Conservation (phyloP, 2,888 invertebrate species). For the Halocaridina rubra region DNA sequence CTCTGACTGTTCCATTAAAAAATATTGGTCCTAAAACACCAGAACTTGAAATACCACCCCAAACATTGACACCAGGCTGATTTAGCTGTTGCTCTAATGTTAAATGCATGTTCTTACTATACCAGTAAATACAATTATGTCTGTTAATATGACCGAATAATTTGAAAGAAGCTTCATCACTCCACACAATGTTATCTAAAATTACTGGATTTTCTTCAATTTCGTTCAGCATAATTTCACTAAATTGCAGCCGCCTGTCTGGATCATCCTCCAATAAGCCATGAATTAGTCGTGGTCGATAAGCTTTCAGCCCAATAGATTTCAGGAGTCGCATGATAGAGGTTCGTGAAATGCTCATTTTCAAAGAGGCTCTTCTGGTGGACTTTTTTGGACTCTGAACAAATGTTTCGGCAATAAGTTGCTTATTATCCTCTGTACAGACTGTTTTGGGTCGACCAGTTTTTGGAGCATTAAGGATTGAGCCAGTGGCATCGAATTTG, state of each 20-base stretch:
- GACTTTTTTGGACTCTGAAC: not conserved
- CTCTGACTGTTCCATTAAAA: not conserved
- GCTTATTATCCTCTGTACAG: not conserved
- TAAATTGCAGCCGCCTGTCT: not conserved
- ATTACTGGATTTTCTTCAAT: not conserved
- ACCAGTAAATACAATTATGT: too few relatives aligned
- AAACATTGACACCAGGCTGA: too few relatives aligned
- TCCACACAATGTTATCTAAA: not conserved
- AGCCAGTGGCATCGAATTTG: not conserved
- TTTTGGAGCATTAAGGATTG: slow-evolving; percentile 1
- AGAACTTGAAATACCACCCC: too few relatives aligned
- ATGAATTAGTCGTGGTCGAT: not conserved
- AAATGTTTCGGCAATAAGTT: not conserved
- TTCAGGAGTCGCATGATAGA: not conserved
- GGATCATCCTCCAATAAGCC: slow-evolving; percentile 5
- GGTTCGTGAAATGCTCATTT: not conserved
- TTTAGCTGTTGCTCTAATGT: too few relatives aligned
- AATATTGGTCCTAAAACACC: too few relatives aligned
- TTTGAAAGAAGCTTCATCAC: not conserved
- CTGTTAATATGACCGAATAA: too few relatives aligned
- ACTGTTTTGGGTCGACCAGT: not conserved
- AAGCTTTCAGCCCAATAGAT: not conserved
- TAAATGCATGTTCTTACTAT: too few relatives aligned
- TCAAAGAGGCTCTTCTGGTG: not conserved
- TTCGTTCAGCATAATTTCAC: not conserved